Base-by-base conservation (phyloP, 2,113 vertebrate genomes). In the Anhinga rufa region DNA sequence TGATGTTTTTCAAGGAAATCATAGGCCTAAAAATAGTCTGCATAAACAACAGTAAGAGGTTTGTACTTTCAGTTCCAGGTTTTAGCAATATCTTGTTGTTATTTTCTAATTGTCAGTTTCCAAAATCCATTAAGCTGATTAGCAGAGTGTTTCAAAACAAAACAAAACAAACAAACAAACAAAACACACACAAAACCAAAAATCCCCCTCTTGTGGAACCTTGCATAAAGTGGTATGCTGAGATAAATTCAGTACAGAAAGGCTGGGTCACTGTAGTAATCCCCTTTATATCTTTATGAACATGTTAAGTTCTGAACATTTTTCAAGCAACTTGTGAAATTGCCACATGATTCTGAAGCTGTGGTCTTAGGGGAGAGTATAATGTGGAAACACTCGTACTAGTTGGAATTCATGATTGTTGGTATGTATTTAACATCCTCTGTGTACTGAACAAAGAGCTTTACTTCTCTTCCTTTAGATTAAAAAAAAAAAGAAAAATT, bases 1-100 rank as follows among this genome's bases (percentile, higher is more conserved):
- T 96, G 91, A 79, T 97, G 97, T 97, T 97, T 97, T 98, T 97
- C 96, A 97, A 98, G 97, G 97, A 98, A 98, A 97, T 97, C 96
- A 79, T 66, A 75, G 93, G 49, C 91, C 97, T 98, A 97, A 98
- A 97, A 98, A 97, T 98, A 97, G 97, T 93, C 94, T 97, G 86
- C 81, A 97, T 97, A 97, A 98, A 98, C 96, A 97, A 95, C 95
- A 95, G 92, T 95, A 95, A 97, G 93, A 97, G 91, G 88, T 93
- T 96, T 97, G 97, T 97, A 93, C 97, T 97, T 97, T 95, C 88
- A 95, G 96, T 95, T 95, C 95, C 92, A 94, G 95, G 71, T 97
- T 97, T 97, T 96, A 95, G 96, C 89, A 96, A 75, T 96, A 72
- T 91, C 96, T 92, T 95, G 80, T 94, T 94, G 81, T 96, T 97